These are phyloP conservation scores for Nymphalis io DNA, from an alignment of 1,140 invertebrate genomes.

Conservation along the genomic window DNA sequence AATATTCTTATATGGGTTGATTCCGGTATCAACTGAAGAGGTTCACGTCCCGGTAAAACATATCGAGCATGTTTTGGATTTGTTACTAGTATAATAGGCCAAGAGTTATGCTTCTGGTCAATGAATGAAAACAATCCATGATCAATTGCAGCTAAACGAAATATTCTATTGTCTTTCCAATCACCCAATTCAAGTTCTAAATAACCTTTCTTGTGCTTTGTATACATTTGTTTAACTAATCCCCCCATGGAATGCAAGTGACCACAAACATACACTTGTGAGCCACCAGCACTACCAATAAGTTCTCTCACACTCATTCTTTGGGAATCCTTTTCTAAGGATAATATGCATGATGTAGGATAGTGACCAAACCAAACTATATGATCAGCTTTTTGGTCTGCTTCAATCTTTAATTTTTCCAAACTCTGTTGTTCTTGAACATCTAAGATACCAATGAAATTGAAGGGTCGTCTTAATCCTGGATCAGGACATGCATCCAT, in stretches of 20 bases:
- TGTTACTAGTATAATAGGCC: slow-evolving; percentile 92
- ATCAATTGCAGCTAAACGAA: slow-evolving; percentile 91
- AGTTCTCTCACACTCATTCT: slow-evolving; percentile 81
- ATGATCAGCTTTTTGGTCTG: slow-evolving; percentile 64
- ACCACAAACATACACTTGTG: slow-evolving; percentile 90
- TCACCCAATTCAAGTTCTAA: slow-evolving; percentile 95
- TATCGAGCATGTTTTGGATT: slow-evolving; percentile 94
- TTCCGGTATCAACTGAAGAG: slow-evolving; percentile 83
- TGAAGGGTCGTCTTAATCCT: slow-evolving; percentile 93
- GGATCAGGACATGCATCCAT: slow-evolving; percentile 94
- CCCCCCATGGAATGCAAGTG: slow-evolving; percentile 94
- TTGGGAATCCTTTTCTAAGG: slow-evolving; percentile 75
- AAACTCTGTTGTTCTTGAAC: slow-evolving; percentile 83
- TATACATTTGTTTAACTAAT: slow-evolving; percentile 92
- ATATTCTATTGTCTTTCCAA: slow-evolving; percentile 96
- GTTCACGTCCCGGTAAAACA: slow-evolving; percentile 87
- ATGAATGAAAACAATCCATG: slow-evolving; percentile 94
- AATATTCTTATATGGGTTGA: slow-evolving; percentile 92
- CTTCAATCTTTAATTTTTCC: slow-evolving; percentile 62
- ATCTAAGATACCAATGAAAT: slow-evolving; percentile 93
- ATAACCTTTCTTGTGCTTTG: slow-evolving; percentile 90
- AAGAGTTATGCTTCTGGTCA: slow-evolving; percentile 88
- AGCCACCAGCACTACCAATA: slow-evolving; percentile 78
- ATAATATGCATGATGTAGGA: slow-evolving; percentile 93
- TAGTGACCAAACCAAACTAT: slow-evolving; percentile 92